Percentiles rank a stretch among this genome's conserved stretches.
Conservation (phyloP, 1,140 invertebrate genomes). For the Drosophila bocqueti region DNA sequence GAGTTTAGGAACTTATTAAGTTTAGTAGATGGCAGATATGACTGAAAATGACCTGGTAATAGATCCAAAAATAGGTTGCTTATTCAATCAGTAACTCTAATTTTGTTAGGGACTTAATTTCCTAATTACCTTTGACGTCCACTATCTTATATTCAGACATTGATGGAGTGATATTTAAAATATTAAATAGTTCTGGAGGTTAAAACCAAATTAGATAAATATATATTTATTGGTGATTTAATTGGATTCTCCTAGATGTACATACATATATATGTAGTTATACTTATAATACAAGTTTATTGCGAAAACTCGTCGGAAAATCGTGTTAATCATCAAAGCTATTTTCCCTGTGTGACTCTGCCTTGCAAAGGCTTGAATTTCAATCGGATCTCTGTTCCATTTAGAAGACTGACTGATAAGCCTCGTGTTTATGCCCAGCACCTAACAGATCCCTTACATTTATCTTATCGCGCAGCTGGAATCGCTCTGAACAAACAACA, state of each 20-base stretch:
- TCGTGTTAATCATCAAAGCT: background rate
- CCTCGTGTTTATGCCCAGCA: background rate
- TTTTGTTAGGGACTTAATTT: slow-evolving; percentile 10
- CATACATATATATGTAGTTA: too few species aligned
- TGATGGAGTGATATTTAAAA: slow-evolving; percentile 23
- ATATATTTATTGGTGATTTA: background rate
- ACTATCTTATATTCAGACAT: slow-evolving; percentile 18
- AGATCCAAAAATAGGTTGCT: background rate
- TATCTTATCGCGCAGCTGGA: slow-evolving; percentile 61
- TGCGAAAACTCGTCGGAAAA: background rate
- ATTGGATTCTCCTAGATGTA: background rate
- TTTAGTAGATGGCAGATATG: background rate
- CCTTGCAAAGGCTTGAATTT: background rate
- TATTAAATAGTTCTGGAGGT: background rate
- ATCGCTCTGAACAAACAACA: slow-evolving; percentile 32
- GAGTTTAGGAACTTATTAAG: background rate
- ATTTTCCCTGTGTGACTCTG: background rate
- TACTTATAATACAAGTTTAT: background rate
- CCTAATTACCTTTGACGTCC: background rate
- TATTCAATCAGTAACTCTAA: background rate
- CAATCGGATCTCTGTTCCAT: slow-evolving; percentile 9
- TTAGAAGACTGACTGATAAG: slow-evolving; percentile 13
- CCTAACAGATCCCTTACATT: slow-evolving; percentile 40
- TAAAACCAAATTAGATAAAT: background rate
- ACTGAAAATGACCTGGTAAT: background rate